phyloP scores from a whole-genome alignment of 2,888 invertebrate species.

The Oxycera nigricornis region DNA sequence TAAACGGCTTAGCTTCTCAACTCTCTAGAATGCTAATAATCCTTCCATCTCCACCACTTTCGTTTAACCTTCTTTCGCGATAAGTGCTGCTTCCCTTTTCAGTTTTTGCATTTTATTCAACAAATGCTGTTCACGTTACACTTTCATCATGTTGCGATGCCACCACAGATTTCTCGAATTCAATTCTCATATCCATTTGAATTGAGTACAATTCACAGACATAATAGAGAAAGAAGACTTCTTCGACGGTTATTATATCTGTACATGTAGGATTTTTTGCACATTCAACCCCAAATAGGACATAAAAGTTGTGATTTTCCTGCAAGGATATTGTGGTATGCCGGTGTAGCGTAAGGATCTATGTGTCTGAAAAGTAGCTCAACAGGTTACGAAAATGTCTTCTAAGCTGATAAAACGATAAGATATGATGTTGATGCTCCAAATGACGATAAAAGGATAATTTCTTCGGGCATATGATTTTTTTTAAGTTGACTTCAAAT shows the following conservation, averaged over 20 bases:
- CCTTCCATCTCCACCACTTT: too few relatives aligned
- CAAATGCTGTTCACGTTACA: constrained; percentile 1
- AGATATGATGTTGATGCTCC: constrained; percentile 22
- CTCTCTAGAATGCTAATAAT: too few relatives aligned
- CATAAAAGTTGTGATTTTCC: too few relatives aligned
- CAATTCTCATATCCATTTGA: background rate
- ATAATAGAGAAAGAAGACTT: background rate
- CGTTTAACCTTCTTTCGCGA: too few relatives aligned
- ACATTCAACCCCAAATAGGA: too few relatives aligned
- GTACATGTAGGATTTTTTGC: too few relatives aligned
- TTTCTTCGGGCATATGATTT: constrained; percentile 33
- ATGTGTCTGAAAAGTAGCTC: constrained; percentile 23
- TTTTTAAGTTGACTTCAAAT: too few relatives aligned
- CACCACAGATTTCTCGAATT: constrained; percentile 1
- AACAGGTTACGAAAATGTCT: constrained; percentile 42
- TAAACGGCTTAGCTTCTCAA: too few relatives aligned
- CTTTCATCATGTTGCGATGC: background rate
- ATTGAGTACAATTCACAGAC: constrained; percentile 7
- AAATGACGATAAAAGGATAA: constrained; percentile 41
- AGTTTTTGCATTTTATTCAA: constrained; percentile 12
- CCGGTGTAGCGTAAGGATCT: too few relatives aligned
- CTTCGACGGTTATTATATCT: too few relatives aligned
- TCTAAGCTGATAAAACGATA: constrained; percentile 42
- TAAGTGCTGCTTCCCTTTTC: too few relatives aligned
- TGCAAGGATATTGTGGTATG: too few relatives aligned